Evolutionary conservation across 1,140 invertebrate genomes (phyloP), one percentile per base, ranked within the genome.

Genomic region (Apis cerana): DNA sequence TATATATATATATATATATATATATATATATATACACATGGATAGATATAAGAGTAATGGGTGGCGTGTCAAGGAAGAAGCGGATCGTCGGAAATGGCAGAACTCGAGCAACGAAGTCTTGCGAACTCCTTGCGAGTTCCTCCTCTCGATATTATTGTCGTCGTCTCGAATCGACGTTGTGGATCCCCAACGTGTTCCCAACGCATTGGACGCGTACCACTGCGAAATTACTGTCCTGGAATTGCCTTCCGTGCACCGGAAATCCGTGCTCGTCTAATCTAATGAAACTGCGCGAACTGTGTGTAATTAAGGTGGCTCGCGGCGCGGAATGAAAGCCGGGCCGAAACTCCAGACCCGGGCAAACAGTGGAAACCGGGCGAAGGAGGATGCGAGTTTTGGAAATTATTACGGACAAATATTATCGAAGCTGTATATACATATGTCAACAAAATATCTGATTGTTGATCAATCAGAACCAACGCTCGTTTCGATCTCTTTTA

Each of bases 201-300:
- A 21, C 58, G 59, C 77, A 33, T 33, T 33, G 62, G 59, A 68
- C 61, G 48, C 50, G 33, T 27, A 23, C 9, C 33, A 33, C 2
- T 1, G 70, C 21, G 54, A 84, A 84, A 84, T 84, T 84, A 84
- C 82, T 80, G 76, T 84, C 77, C 58, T 33, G 70, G 77, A 80
- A 84, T 84, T 84, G 61, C 77, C 68, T 33, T 64, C 19, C 54
- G 52, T 50, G 23, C 77, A 23, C 23, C 77, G 82, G 77, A 84
- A 84, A 84, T 84, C 82, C 68, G 77, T 80, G 82, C 70, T 75
- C 67, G 68, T 84, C 69, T 84, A 84, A 84, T 84, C 77, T 84
- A 84, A 84, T 84, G 75, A 84, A 84, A 80, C 77, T 84, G 82
- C 82, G 77, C 82, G 75, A 80, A 80, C 75, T 79, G 77, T 84